Percentiles rank a stretch among this genome's conserved stretches.
phyloP scores from a whole-genome alignment of 2,888 invertebrate species.

The Desoria tigrina region DNA sequence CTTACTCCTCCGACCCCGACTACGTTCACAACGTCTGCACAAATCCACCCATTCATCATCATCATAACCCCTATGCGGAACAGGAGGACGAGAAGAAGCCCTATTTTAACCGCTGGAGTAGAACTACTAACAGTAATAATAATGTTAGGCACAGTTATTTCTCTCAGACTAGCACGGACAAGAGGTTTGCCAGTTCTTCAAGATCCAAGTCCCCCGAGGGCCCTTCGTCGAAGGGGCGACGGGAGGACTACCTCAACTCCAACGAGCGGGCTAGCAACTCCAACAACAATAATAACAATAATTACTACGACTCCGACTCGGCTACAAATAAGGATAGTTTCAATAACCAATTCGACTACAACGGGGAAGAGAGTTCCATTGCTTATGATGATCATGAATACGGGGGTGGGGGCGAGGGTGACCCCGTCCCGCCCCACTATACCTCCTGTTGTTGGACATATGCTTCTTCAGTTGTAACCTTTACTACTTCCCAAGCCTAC shows the following conservation, averaged over 20 bases:
- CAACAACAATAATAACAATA: not conserved
- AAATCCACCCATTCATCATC: conserved; percentile 13
- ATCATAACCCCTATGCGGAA: not conserved
- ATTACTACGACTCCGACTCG: conserved; percentile 2
- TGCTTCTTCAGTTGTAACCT: conserved; percentile 31
- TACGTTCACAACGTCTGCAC: conserved; percentile 30
- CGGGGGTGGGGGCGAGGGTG: not conserved
- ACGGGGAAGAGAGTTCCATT: not conserved
- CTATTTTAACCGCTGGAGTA: not conserved
- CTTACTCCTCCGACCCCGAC: conserved; percentile 18
- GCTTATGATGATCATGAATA: conserved; percentile 1
- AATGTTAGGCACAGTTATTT: not conserved
- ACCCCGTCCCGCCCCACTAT: conserved; percentile 12
- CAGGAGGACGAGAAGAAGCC: not conserved
- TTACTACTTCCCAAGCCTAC: conserved; percentile 3
- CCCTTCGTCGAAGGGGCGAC: not conserved
- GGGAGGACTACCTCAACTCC: no score
- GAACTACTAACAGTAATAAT: not conserved
- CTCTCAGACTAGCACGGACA: not conserved
- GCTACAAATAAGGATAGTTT: not conserved
- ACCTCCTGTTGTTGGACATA: conserved; percentile 52
- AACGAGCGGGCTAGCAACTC: no score
- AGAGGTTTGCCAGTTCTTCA: conserved; percentile 1
- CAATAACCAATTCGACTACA: not conserved
- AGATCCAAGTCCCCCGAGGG: not conserved